A percentile compares a stretch with the other conserved stretches of the same genome.
Evolutionary conservation across 2,113 vertebrate genomes (phyloP).

Genomic region (Regulus satrapa): DNA sequence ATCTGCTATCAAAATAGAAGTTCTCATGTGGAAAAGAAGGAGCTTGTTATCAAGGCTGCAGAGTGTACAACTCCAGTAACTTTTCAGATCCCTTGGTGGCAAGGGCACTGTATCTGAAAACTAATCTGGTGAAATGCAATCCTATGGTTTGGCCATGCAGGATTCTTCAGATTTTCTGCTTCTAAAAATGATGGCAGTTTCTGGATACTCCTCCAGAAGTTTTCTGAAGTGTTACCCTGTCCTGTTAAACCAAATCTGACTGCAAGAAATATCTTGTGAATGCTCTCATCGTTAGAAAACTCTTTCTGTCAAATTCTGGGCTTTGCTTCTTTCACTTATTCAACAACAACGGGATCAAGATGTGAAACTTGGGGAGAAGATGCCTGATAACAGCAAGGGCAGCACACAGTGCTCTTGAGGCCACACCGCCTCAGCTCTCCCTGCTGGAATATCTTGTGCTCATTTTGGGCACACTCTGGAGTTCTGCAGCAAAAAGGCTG

Average conservation of each 20-base stretch:
- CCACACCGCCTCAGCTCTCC: neutral
- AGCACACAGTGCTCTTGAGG: neutral
- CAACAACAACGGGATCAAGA: neutral
- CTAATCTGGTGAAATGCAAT: neutral
- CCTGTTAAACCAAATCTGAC: neutral
- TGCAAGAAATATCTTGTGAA: neutral
- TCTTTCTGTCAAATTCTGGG: neutral
- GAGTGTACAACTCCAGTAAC: neutral
- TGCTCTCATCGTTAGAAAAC: neutral
- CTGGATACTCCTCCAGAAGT: neutral
- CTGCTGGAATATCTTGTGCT: neutral
- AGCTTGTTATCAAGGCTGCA: neutral
- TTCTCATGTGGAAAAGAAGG: neutral
- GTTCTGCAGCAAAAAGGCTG: neutral
- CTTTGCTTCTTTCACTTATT: neutral
- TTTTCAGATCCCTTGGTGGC: neutral
- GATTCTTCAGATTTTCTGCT: neutral
- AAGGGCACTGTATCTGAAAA: neutral
- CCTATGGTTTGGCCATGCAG: neutral
- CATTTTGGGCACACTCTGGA: rapidly evolving
- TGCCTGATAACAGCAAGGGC: neutral
- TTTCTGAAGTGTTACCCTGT: neutral
- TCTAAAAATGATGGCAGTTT: neutral
- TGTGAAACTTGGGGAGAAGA: neutral
- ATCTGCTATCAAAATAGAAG: neutral